phyloP scores from a whole-genome alignment of 2,113 vertebrate species.

The Casuarius casuarius region DNA sequence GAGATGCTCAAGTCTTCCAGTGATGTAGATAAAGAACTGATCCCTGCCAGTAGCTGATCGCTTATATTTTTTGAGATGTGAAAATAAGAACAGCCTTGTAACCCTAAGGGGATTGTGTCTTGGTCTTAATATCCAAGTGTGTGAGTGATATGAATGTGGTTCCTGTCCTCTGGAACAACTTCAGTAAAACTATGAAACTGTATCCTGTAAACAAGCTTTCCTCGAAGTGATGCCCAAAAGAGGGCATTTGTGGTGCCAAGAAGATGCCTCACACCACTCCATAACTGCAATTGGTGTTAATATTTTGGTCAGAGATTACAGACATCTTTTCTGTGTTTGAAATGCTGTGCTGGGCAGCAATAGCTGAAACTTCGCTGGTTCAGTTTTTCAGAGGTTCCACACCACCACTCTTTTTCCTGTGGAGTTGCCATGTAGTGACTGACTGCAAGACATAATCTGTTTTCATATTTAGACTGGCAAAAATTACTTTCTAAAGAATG shows the following conservation, averaged over 20 bases:
- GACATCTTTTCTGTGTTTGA: neutral
- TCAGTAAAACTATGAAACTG: neutral
- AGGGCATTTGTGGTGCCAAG: accelerated
- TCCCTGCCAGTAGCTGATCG: neutral
- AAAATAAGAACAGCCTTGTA: neutral
- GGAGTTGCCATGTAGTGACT: neutral
- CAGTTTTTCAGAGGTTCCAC: neutral
- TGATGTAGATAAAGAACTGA: neutral
- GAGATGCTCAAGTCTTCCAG: accelerated
- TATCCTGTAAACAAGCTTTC: neutral
- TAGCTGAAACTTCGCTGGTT: neutral
- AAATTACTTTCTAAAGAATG: neutral
- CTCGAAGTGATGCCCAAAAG: neutral
- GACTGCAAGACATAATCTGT: neutral
- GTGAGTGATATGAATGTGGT: accelerated
- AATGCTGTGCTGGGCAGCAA: neutral
- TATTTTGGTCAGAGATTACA: neutral
- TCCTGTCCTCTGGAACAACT: neutral
- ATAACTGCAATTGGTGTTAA: neutral
- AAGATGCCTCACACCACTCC: neutral
- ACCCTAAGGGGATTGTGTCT: neutral
- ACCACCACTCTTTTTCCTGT: accelerated
- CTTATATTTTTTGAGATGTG: neutral
- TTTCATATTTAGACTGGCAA: neutral
- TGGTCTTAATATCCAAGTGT: neutral